These are phyloP conservation scores for Tipula vernalis DNA, from an alignment of 2,888 invertebrate genomes.

Conservation along the genomic window DNA sequence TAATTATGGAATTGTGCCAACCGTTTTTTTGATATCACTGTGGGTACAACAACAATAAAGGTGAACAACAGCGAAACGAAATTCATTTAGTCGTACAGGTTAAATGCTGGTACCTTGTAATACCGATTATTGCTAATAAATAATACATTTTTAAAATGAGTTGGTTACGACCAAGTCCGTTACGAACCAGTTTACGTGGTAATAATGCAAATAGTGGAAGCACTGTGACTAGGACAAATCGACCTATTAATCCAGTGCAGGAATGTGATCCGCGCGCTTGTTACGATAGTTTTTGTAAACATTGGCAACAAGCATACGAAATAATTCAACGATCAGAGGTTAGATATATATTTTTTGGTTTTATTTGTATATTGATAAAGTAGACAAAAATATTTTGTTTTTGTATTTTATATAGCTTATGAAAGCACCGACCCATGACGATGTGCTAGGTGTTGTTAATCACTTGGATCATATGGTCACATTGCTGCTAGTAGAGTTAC, in stretches of 20 bases:
- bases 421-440: conserved; percentile 58
- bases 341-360: conserved; percentile 13
- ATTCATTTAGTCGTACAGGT: not conserved
- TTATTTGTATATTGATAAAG: not conserved
- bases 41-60: not conserved
- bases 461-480: conserved; percentile 86
- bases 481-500: conserved; percentile 68
- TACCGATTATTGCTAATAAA: not conserved
- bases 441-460: conserved; percentile 80
- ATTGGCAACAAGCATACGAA: conserved; percentile 85
- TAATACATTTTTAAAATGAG: conserved; percentile 40
- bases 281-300: conserved; percentile 84
- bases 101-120: not conserved
- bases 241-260: conserved; percentile 50
- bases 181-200: conserved; percentile 40
- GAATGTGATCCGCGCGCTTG: conserved; percentile 81
- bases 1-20: conserved; percentile 8
- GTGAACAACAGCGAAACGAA: not conserved
- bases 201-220: conserved; percentile 35
- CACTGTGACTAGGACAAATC: conserved; percentile 39
- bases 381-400: conserved; percentile 10
- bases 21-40: not conserved
- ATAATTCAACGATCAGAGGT: conserved; percentile 60
- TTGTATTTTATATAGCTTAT: conserved; percentile 32
- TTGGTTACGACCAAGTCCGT: conserved; percentile 53